These are phyloP conservation scores for Vombatus ursinus DNA, from an alignment of 2,113 vertebrate species.

Conservation along the genomic window DNA sequence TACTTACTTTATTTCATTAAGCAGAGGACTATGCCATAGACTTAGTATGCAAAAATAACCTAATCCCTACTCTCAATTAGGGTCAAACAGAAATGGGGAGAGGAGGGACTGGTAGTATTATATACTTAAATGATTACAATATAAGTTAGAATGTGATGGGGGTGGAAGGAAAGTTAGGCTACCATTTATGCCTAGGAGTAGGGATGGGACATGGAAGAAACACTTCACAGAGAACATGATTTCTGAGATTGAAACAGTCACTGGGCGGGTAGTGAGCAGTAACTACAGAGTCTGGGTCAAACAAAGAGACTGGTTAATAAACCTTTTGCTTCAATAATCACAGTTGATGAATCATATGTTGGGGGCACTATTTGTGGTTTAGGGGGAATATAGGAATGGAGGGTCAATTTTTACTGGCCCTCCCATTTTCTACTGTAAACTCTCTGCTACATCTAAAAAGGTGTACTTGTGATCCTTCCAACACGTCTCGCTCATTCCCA, in stretches of 20 bases:
- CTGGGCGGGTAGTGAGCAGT: neutral
- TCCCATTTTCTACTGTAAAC: too few species aligned
- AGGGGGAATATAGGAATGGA: neutral
- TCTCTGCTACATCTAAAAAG: neutral
- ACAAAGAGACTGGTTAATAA: neutral
- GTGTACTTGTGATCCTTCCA: neutral
- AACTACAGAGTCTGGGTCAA: neutral
- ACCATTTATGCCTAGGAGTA: neutral
- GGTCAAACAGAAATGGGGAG: neutral
- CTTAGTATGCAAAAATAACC: neutral
- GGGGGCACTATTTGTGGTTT: neutral
- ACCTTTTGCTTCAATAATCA: neutral
- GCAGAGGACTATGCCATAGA: neutral
- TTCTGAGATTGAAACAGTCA: neutral
- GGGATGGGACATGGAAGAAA: neutral
- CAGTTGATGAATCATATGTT: neutral
- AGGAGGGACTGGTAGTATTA: neutral
- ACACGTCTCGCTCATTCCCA: neutral
- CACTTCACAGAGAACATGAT: neutral
- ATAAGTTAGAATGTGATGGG: neutral
- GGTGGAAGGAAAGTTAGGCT: neutral
- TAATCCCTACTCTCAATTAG: neutral
- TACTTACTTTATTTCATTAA: neutral
- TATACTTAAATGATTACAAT: neutral
- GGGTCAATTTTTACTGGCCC: neutral